Base-by-base conservation (phyloP, 2,888 invertebrate species). In the Xiphydria camelus region DNA sequence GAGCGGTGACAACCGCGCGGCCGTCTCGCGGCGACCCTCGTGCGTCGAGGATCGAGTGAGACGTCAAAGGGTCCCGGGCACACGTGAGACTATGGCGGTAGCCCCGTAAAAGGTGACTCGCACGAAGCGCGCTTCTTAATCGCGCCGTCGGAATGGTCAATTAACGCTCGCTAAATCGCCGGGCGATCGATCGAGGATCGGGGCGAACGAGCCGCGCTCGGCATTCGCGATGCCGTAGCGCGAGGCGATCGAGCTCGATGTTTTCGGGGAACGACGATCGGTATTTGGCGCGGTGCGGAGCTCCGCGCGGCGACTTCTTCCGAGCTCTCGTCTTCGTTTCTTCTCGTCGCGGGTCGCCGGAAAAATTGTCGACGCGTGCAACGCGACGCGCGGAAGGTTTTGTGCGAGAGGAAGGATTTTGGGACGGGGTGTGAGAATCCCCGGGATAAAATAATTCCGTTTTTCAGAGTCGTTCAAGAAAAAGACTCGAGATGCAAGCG, bases 91-190 rank as follows among this genome's bases (percentile, higher is more conserved):
- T 34, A 42, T 42, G 42, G 14, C 18, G 36, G 19, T 26, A 31
- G 42, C 35, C 17, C 42, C 42, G 34, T 42, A 42, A 42, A 42
- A 42, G 42, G 42, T 20, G 29, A 34, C 29, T 29, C 29, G 15
- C 29, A 12, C 15, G 35, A 34, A 23, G 42, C 25, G 25, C 32
- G 21, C n/a, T 21, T 37, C 41, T 46, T 49, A 47, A 49, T 49
- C 52, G 47, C 46, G 43, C 46, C 38, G 44, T 43, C 22, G 40
- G 40, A 49, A 52, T 46, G 49, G 45, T 52, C 45, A 52, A 52
- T 52, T 49, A 49, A 47, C 45, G 52, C 52, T 52, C 38, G 46
- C 44, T 52, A 49, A 52, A 49, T 49, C 46, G 41, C 43, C 41
- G 22, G 49, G 41, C 40, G 47, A 44, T 45, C 36, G 45, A 45